Percentiles rank a stretch among this genome's conserved stretches.
Conservation (phyloP, 1,140 invertebrate genomes). For the Hirudo medicinalis region DNA sequence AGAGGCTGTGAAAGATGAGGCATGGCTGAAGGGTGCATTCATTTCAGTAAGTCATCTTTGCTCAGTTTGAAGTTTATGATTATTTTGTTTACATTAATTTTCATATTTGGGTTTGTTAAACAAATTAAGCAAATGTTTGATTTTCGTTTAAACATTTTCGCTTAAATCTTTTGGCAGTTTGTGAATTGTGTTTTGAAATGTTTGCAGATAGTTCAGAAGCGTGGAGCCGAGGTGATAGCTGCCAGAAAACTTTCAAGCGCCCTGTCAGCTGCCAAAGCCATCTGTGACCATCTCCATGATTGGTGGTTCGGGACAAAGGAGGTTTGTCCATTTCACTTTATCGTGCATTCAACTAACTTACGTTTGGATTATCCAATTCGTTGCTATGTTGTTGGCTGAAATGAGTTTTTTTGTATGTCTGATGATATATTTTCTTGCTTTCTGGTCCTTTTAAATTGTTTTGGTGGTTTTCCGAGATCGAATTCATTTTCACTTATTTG, state of each 20-base stretch:
- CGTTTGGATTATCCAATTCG: no score
- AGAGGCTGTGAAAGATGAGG: constrained; percentile 65
- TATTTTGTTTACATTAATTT: background rate
- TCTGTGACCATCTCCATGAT: constrained; percentile 90
- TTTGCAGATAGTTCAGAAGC: constrained; percentile 74
- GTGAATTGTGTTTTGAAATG: constrained; percentile 15
- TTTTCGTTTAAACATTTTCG: background rate
- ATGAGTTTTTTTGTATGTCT: no score
- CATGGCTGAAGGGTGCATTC: constrained; percentile 68
- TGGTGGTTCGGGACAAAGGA: constrained; percentile 74
- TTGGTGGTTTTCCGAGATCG: no score
- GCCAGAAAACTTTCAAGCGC: constrained; percentile 96
- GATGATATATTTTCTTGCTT: no score
- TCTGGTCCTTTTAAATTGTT: no score
- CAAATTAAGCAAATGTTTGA: background rate
- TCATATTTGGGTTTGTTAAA: background rate
- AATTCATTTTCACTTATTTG: no score
- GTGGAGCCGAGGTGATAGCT: constrained; percentile 91
- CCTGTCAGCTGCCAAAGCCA: constrained; percentile 93
- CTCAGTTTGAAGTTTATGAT: no score
- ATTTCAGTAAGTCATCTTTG: constrained; percentile 46
- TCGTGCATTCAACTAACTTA: no score
- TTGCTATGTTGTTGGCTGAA: no score
- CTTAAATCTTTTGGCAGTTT: background rate
- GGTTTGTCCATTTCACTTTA: constrained; percentile 13